Evolutionary conservation across 2,113 vertebrate genomes (phyloP).

Genomic region (Podilymbus podiceps): DNA sequence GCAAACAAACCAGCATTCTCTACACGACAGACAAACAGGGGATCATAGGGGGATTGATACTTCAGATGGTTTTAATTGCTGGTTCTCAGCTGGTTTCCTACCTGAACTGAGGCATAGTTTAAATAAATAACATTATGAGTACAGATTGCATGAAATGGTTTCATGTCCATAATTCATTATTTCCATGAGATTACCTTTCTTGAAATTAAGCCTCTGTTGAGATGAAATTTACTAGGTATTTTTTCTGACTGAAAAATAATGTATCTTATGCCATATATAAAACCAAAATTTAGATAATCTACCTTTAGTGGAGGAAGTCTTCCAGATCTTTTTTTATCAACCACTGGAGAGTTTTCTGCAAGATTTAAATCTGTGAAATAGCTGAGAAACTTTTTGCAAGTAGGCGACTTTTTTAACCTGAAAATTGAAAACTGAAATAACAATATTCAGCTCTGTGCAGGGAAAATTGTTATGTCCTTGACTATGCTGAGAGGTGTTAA

Average conservation of each 20-base stretch:
- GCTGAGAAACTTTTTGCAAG: background rate
- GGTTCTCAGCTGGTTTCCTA: slow-evolving; percentile 59
- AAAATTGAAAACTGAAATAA: background rate
- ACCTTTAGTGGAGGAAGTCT: background rate
- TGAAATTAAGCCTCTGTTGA: background rate
- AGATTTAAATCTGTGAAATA: background rate
- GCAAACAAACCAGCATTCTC: slow-evolving; percentile 27
- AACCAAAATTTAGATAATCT: background rate
- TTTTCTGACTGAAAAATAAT: background rate
- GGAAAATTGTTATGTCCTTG: background rate
- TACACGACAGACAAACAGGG: background rate
- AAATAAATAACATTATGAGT: slow-evolving; percentile 14
- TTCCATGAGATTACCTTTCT: background rate
- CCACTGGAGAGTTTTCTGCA: background rate
- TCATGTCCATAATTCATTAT: background rate
- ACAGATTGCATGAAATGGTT: background rate
- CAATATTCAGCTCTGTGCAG: background rate
- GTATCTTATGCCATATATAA: background rate
- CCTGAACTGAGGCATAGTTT: slow-evolving; percentile 40
- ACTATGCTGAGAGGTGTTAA: background rate
- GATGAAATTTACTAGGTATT: background rate
- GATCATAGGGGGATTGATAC: slow-evolving; percentile 27
- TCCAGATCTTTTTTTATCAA: background rate
- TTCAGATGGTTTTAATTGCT: slow-evolving; percentile 69
- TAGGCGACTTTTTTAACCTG: background rate